These are phyloP conservation scores for Euplexia lucipara DNA, from an alignment of 2,888 invertebrate genomes.

Conservation along the genomic window DNA sequence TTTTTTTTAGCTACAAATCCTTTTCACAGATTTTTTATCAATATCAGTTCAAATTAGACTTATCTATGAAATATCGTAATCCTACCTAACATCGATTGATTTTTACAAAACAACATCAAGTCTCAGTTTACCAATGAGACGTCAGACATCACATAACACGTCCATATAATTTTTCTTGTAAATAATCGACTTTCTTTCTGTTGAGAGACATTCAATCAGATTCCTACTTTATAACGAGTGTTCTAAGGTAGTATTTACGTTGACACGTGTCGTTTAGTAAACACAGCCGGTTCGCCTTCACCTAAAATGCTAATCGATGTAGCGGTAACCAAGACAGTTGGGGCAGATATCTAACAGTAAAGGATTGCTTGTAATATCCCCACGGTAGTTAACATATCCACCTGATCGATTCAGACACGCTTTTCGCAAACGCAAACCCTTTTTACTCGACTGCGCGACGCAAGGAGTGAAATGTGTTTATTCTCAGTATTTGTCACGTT, in stretches of 20 bases:
- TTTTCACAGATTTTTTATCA: not conserved
- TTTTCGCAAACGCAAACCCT: slow-evolving; percentile 19
- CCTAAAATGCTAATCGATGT: slow-evolving; percentile 85
- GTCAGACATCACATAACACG: slow-evolving; percentile 38
- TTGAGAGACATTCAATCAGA: slow-evolving; percentile 5
- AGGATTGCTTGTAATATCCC: slow-evolving; percentile 69
- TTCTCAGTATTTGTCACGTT: not conserved
- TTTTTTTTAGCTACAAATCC: too few species aligned
- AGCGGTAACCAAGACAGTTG: slow-evolving; percentile 69
- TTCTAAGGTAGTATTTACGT: slow-evolving; percentile 42
- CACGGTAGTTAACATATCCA: slow-evolving; percentile 40
- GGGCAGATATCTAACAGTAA: slow-evolving; percentile 80
- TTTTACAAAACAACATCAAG: not conserved
- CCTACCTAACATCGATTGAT: not conserved
- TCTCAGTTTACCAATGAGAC: not conserved
- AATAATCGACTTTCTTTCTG: slow-evolving; percentile 63
- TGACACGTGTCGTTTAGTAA: slow-evolving; percentile 40
- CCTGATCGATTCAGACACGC: slow-evolving; percentile 37
- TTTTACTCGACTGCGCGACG: too few species aligned
- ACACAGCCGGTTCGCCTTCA: slow-evolving; percentile 83
- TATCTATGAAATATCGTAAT: not conserved
- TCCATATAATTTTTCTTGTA: slow-evolving; percentile 31
- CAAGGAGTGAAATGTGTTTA: too few species aligned
- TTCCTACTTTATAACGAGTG: not conserved
- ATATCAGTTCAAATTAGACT: not conserved